Evolutionary conservation across 37 sponge, comb jelly and placozoan genomes (phyloP).

Genomic region (Spongia lamella): DNA sequence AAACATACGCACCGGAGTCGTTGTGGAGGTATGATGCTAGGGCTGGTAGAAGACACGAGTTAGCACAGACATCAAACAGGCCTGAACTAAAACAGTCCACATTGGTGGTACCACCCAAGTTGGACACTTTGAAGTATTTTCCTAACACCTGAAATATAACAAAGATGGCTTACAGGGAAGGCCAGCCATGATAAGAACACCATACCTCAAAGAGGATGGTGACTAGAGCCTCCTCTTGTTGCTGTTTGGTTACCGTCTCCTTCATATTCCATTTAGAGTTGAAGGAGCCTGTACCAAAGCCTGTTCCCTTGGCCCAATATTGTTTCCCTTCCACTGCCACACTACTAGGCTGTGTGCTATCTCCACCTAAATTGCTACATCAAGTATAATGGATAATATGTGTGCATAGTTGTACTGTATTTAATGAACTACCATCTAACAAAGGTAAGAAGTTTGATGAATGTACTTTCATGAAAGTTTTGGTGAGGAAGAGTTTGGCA

Average conservation of each 20-base stretch:
- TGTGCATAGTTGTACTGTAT: no score
- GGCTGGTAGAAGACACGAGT: conserved; percentile 78
- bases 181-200: no score
- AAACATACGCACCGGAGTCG: conserved; percentile 65
- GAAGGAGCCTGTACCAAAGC: conserved; percentile 87
- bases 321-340: conserved; percentile 24
- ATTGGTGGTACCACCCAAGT: background rate
- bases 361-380: no score
- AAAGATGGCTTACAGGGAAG: conserved; percentile 1
- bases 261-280: conserved; percentile 79
- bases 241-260: conserved; percentile 57
- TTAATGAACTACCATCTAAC: no score
- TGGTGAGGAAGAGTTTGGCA: no score
- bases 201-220: conserved; percentile 32
- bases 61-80: conserved; percentile 34
- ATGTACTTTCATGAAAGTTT: no score
- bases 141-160: conserved; percentile 11
- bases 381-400: no score
- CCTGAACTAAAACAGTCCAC: conserved; percentile 10
- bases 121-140: background rate
- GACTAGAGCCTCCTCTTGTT: conserved; percentile 67
- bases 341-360: no score
- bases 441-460: no score
- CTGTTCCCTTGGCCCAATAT: conserved; percentile 93
- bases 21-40: conserved; percentile 75